phyloP scores from a whole-genome alignment of 1,140 invertebrate species.

The Capitella teleta region DNA sequence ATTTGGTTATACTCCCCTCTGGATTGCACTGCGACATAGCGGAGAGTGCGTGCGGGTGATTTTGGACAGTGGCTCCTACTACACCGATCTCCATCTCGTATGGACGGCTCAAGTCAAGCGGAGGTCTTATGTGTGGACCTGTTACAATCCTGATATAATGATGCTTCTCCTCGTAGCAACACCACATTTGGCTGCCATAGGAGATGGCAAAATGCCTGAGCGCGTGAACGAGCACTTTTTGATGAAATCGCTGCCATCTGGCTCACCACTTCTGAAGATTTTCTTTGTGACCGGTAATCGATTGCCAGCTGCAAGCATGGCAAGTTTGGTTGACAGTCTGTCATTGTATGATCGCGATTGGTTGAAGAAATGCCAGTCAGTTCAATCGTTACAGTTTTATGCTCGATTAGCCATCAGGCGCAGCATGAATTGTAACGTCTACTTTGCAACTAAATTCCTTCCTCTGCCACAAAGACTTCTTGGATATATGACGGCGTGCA shows the following conservation, averaged over 20 bases:
- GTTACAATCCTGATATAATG: not conserved
- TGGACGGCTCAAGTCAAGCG: not conserved
- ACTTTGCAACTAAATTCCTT: not conserved
- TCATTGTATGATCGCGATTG: not conserved
- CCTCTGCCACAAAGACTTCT: conserved; percentile 1
- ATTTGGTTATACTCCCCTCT: conserved; percentile 2
- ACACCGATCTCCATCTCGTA: not conserved
- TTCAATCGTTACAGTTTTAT: conserved; percentile 1
- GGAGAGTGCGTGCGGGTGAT: not conserved
- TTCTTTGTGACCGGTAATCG: conserved; percentile 3
- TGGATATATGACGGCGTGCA: no score
- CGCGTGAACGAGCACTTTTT: not conserved
- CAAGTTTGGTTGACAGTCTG: not conserved
- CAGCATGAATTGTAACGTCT: not conserved
- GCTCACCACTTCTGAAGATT: not conserved
- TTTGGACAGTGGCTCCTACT: not conserved
- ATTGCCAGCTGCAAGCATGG: not conserved
- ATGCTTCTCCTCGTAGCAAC: not conserved
- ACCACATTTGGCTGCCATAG: not conserved
- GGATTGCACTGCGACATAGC: not conserved
- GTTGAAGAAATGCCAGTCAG: not conserved
- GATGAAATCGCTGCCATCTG: not conserved
- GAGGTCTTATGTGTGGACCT: not conserved
- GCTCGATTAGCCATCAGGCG: not conserved
- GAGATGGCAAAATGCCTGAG: not conserved